Percentiles rank a stretch among this genome's conserved stretches.
These are phyloP conservation scores for Augiades crinisus DNA, from an alignment of 2,888 invertebrate species.

Conservation along the genomic window DNA sequence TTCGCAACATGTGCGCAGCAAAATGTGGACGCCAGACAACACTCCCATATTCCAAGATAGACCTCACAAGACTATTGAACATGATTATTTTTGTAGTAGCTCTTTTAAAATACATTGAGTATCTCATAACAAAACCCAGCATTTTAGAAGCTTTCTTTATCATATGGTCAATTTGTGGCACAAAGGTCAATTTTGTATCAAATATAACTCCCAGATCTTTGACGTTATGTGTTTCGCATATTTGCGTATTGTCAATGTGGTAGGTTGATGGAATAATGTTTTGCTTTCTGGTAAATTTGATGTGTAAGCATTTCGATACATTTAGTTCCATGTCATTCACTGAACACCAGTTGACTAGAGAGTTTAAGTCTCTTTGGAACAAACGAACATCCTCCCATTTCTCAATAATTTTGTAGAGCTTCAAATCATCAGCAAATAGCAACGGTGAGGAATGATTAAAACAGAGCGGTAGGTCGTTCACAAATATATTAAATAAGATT, in stretches of 20 bases:
- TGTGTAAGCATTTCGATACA: conserved; percentile 10
- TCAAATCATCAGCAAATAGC: conserved; percentile 32
- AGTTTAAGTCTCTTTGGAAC: conserved; percentile 23
- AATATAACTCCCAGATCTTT: conserved; percentile 21
- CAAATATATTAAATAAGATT: conserved; percentile 25
- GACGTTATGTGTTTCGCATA: conserved; percentile 17
- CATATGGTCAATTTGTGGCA: background rate
- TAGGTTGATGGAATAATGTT: background rate
- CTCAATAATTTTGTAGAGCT: conserved; percentile 18
- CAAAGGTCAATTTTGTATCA: conserved; percentile 5
- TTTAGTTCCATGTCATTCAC: conserved; percentile 26
- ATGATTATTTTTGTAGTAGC: too few species aligned
- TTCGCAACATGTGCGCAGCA: background rate
- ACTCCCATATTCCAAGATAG: conserved; percentile 12
- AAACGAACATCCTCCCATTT: conserved; percentile 1
- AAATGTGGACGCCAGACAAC: conserved; percentile 13
- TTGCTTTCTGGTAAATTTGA: background rate
- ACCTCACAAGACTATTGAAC: background rate
- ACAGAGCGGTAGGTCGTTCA: conserved; percentile 23
- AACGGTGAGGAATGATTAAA: conserved; percentile 14
- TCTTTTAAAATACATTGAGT: background rate
- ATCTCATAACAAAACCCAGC: background rate
- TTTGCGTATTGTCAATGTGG: background rate
- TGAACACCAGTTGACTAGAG: conserved; percentile 21
- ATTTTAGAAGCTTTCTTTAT: background rate